Evolutionary conservation across 2,113 vertebrate genomes (phyloP), one percentile per base, ranked within the genome.

Genomic region (Sebastes fasciatus): DNA sequence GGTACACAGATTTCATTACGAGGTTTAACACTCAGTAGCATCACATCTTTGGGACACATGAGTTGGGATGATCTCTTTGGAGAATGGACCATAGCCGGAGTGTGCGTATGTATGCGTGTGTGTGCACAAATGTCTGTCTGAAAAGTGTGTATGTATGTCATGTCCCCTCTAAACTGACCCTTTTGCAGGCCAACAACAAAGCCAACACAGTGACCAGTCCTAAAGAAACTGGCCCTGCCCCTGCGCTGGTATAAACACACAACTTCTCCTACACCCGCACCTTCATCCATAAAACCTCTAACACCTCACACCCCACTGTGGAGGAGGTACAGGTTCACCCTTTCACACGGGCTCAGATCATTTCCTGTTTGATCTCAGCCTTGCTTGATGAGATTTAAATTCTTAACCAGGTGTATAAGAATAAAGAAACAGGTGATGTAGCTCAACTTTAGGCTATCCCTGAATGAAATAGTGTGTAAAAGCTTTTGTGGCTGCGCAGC

Each of bases 111-210:
- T 43, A 40, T 40, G 14, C 46, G 68, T 49, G 54, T 40, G 70
- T 74, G 67, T 79, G 49, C 7, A 19, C 8, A 4, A 51, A 12
- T 13, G 65, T 69, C 69, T 54, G 73, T 76, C 54, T 85, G 80
- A 83, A 77, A 86, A 83, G 86, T 90, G 78, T 81, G 87, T 86
- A 76, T 73, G 77, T 86, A 83, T 89, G 82, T 95, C 86, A 93
- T 92, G 55, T 92, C 60, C 88, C 88, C 79, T 93, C 80, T 92
- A 92, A 88, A 92, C 87, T 92, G 82, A 90, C 89, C 96, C 91
- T 96, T 91, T 94, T 96, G 96, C 97, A 99, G 98, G 98, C 98
- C 95, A 99, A 98, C 98, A 99, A 97, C 97, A 99, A 99, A 98
- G 96, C 97, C 95, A 99, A 99, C 97, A 96, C 97, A 97, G 97